Percentiles rank a stretch among this genome's conserved stretches.
phyloP scores from a whole-genome alignment of 1,140 invertebrate species.

The Pararge aegeria region DNA sequence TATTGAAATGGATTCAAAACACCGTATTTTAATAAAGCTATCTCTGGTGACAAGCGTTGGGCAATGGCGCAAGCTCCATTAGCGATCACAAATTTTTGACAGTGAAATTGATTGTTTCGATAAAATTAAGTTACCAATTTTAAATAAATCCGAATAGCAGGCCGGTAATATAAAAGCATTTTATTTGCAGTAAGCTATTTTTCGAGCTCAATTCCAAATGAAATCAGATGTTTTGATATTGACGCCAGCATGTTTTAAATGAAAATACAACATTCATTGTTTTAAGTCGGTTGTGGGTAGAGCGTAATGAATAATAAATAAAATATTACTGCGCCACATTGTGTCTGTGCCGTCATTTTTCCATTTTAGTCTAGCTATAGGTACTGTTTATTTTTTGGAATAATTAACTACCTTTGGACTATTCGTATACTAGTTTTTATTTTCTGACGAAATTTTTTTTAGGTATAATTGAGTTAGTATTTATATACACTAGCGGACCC shows the following conservation, averaged over 20 bases:
- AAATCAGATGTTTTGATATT: slow-evolving; percentile 33
- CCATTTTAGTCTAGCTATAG: background rate
- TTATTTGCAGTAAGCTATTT: slow-evolving; percentile 12
- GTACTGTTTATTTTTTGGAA: no score
- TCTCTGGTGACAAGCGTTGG: background rate
- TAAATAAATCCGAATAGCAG: background rate
- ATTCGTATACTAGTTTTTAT: no score
- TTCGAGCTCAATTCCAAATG: slow-evolving; percentile 14
- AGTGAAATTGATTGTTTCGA: background rate
- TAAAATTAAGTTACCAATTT: slow-evolving; percentile 2
- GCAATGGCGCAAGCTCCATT: background rate
- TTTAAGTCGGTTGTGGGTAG: slow-evolving; percentile 23
- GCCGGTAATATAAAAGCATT: background rate
- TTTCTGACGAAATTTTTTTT: no score
- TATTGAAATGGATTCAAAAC: background rate
- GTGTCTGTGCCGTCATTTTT: slow-evolving; percentile 11
- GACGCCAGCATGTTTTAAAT: slow-evolving; percentile 27
- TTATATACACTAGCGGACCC: no score
- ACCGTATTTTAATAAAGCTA: background rate
- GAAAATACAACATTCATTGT: slow-evolving; percentile 34
- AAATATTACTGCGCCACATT: slow-evolving; percentile 27
- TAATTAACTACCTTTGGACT: no score
- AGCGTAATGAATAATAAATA: slow-evolving; percentile 31
- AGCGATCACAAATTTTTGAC: background rate
- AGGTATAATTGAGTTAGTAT: no score